These are phyloP conservation scores for Cossypha dichroa DNA, from an alignment of 2,797 vertebrate species.

Conservation along the genomic window DNA sequence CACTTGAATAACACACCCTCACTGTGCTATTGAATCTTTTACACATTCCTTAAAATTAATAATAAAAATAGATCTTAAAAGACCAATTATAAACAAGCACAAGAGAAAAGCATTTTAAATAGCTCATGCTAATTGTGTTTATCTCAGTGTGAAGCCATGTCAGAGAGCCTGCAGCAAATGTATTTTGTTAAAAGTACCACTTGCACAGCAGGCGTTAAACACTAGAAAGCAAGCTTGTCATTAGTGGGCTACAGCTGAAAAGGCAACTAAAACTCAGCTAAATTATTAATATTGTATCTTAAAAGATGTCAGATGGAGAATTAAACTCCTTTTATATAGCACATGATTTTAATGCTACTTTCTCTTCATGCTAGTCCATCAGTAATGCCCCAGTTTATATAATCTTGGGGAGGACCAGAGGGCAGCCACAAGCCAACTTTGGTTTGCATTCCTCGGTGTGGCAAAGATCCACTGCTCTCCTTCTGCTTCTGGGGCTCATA, in stretches of 20 bases:
- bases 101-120: constrained; percentile 61
- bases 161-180: constrained; percentile 73
- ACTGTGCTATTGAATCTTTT: not conserved
- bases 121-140: constrained; percentile 76
- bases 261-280: constrained; percentile 44
- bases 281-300: constrained; percentile 66
- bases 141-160: constrained; percentile 74
- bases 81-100: constrained; percentile 68
- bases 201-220: constrained; percentile 66
- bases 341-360: not conserved
- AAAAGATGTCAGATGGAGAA: constrained; percentile 16
- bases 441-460: not conserved
- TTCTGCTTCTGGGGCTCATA: not conserved
- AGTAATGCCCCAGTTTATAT: not conserved
- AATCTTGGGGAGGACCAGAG: not conserved
- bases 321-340: constrained; percentile 25
- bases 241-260: constrained; percentile 48
- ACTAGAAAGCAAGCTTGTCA: constrained; percentile 64
- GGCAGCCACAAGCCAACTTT: not conserved
- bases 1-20: not conserved
- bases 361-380: not conserved
- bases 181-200: constrained; percentile 69
- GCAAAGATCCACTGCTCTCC: not conserved
- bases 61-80: constrained; percentile 56
- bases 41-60: constrained; percentile 18